phyloP scores from a whole-genome alignment of 2,113 vertebrate genomes.

The Solenodon paradoxus region DNA sequence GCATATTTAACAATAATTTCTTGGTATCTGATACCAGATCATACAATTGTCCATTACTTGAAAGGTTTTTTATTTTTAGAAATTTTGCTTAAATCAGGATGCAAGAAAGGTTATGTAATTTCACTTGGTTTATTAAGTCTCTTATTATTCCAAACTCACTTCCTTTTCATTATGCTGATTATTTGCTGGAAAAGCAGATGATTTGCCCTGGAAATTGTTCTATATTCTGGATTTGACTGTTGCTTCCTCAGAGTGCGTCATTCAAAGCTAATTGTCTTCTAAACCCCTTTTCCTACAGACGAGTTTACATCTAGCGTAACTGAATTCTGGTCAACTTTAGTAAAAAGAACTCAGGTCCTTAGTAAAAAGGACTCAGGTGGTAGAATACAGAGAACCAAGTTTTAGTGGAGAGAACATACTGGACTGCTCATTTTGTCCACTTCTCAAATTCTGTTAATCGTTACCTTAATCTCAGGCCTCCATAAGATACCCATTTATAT shows the following conservation, averaged over 20 bases:
- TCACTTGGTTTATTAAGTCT: not conserved
- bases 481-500: not conserved
- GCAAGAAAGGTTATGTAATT: not conserved
- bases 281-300: not conserved
- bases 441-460: not conserved
- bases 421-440: not conserved
- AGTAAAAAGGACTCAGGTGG: not conserved
- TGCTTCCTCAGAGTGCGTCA: not conserved
- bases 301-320: not conserved
- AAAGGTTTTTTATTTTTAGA: not conserved
- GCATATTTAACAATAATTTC: not conserved
- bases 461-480: not conserved
- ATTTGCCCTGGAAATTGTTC: not conserved
- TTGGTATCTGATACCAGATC: not conserved
- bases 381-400: not conserved
- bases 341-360: not conserved
- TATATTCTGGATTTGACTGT: not conserved
- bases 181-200: not conserved
- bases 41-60: not conserved
- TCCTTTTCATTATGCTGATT: not conserved
- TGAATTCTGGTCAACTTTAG: not conserved
- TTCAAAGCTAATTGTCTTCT: slow-evolving; percentile 16
- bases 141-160: not conserved
- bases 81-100: not conserved
- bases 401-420: not conserved